phyloP scores from a whole-genome alignment of 1,140 invertebrate species.

The Thalassaphorura encarpata region DNA sequence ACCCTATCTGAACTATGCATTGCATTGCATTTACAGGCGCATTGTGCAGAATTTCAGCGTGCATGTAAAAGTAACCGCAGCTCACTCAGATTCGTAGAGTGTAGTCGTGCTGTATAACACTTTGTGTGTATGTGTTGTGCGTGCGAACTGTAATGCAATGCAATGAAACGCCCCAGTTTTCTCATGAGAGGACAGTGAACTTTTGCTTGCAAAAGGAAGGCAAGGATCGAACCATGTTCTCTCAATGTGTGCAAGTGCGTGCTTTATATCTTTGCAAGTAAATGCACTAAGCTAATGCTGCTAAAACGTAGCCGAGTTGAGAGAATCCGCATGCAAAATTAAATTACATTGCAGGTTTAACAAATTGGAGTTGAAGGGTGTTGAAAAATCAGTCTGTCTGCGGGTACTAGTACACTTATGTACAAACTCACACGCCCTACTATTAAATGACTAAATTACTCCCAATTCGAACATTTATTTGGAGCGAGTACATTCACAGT shows the following conservation, averaged over 20 bases:
- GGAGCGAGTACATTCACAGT: too few species aligned
- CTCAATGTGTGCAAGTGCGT: not conserved
- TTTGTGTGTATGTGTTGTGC: not conserved
- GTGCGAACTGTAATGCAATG: not conserved
- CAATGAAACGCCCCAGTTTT: conserved; percentile 5
- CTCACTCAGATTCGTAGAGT: not conserved
- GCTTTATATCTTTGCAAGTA: not conserved
- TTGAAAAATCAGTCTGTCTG: not conserved
- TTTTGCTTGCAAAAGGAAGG: not conserved
- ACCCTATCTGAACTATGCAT: not conserved
- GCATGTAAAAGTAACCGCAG: not conserved
- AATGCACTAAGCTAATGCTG: not conserved
- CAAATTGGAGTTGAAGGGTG: not conserved
- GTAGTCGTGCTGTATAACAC: not conserved
- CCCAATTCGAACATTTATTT: too few species aligned
- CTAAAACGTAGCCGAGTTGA: not conserved
- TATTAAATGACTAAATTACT: too few species aligned
- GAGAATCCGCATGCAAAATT: not conserved
- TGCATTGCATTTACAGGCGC: not conserved
- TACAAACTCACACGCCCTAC: too few species aligned
- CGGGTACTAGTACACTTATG: too few species aligned
- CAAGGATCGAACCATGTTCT: too few species aligned
- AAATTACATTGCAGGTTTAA: not conserved
- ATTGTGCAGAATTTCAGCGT: not conserved
- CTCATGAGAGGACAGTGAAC: conserved; percentile 7